Conservation (phyloP, 1,140 invertebrate genomes). For the Drosophila seguyi region DNA sequence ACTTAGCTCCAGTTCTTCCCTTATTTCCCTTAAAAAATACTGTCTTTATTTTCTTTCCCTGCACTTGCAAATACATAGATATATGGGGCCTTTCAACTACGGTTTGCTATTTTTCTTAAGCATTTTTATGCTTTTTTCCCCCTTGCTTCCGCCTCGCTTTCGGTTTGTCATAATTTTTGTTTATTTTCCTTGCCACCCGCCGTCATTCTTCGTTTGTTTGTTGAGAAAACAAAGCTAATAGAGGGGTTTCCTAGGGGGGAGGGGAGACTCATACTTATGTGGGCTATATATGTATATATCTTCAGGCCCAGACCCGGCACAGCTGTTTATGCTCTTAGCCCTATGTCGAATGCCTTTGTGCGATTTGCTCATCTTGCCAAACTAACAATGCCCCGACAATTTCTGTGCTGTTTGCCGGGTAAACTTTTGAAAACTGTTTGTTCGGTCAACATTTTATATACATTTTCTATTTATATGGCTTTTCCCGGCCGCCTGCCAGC, state of each 20-base stretch:
- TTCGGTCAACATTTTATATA: constrained; percentile 56
- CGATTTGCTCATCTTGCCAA: constrained; percentile 55
- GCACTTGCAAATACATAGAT: constrained; percentile 39
- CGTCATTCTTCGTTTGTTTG: constrained; percentile 63
- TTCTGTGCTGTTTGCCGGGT: constrained; percentile 43
- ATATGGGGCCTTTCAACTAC: constrained; percentile 39
- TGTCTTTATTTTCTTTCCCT: not conserved
- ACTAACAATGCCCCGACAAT: constrained; percentile 49
- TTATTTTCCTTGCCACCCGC: constrained; percentile 70
- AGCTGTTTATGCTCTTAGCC: constrained; percentile 58
- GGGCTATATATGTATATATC: constrained; percentile 24
- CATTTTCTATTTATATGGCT: constrained; percentile 52
- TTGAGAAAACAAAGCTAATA: constrained; percentile 60
- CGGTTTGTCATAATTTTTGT: constrained; percentile 79
- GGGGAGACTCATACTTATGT: constrained; percentile 27
- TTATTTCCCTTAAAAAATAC: too few species aligned
- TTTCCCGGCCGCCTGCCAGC: constrained; percentile 21
- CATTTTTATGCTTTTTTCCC: constrained; percentile 67
- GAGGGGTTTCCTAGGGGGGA: constrained; percentile 23
- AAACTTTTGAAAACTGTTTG: constrained; percentile 73
- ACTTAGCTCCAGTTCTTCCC: too few species aligned
- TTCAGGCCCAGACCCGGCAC: constrained; percentile 31
- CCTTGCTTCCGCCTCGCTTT: constrained; percentile 34
- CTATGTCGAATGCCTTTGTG: constrained; percentile 51
- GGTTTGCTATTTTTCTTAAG: constrained; percentile 62